Evolutionary conservation across 2,888 invertebrate species (phyloP).

Genomic region (Oxycera nigricornis): DNA sequence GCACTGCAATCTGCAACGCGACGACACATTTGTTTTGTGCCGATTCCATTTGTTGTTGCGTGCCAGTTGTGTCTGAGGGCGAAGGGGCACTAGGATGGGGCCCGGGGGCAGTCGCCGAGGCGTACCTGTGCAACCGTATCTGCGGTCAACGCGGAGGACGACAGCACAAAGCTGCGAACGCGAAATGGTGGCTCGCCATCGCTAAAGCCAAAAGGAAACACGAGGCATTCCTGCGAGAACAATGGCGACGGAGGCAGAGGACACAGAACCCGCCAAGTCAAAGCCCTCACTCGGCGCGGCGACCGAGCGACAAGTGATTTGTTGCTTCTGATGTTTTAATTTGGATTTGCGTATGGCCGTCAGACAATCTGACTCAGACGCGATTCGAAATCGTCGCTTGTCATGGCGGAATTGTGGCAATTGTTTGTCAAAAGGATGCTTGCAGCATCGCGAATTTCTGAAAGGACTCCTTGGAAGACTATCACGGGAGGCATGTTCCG

Average conservation of each 20-base stretch:
- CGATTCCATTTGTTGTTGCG: not conserved
- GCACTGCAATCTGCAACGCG: not conserved
- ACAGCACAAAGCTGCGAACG: not conserved
- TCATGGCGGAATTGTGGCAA: not conserved
- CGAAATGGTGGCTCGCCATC: not conserved
- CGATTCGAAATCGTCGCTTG: not conserved
- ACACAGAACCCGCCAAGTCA: not conserved
- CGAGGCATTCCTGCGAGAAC: not conserved
- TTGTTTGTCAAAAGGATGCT: not conserved
- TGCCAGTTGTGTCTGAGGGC: no score
- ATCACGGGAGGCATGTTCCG: no score
- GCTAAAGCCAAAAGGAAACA: no score
- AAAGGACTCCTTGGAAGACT: no score
- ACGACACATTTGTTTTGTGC: not conserved
- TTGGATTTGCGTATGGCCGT: not conserved
- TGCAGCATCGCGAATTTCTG: not conserved
- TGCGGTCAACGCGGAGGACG: not conserved
- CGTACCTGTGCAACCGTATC: not conserved
- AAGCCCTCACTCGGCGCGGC: not conserved
- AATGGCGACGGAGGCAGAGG: not conserved
- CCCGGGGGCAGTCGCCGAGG: not conserved
- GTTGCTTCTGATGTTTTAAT: constrained; percentile 6
- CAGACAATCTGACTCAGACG: not conserved
- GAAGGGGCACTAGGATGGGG: no score
- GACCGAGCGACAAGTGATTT: not conserved